Conservation (phyloP, 1,140 invertebrate genomes). For the Drosophila serrata region DNA sequence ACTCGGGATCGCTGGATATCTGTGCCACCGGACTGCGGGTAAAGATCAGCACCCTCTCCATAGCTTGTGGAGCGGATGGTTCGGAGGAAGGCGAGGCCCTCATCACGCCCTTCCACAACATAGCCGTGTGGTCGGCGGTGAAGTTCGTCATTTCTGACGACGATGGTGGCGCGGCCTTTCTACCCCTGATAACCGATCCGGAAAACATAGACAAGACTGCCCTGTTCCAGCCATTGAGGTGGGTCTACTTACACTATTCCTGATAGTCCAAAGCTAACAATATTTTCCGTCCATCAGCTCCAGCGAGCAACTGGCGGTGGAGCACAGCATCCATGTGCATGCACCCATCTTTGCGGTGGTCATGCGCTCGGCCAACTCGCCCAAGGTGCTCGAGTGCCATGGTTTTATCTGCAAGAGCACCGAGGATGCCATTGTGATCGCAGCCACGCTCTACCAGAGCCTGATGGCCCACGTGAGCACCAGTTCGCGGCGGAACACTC, state of each 20-base stretch:
- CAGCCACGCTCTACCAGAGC: slow-evolving; percentile 94
- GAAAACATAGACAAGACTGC: slow-evolving; percentile 91
- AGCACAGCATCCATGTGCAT: slow-evolving; percentile 86
- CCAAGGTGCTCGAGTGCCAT: slow-evolving; percentile 94
- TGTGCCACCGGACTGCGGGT: slow-evolving; percentile 89
- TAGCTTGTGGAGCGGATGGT: slow-evolving; percentile 14
- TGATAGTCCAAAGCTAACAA: neutral
- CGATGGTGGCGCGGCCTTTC: slow-evolving; percentile 89
- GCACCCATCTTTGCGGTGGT: slow-evolving; percentile 96
- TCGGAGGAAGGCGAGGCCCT: slow-evolving; percentile 78
- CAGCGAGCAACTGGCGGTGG: slow-evolving; percentile 78
- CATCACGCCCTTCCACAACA: slow-evolving; percentile 93
- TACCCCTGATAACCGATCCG: slow-evolving; percentile 94
- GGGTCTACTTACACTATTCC: neutral
- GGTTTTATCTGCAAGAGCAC: slow-evolving; percentile 94
- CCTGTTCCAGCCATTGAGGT: slow-evolving; percentile 87
- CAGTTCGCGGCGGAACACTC: slow-evolving; percentile 78
- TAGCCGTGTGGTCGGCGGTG: slow-evolving; percentile 95
- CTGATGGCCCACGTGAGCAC: slow-evolving; percentile 91
- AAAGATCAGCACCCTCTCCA: slow-evolving; percentile 50
- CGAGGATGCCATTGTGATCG: slow-evolving; percentile 95
- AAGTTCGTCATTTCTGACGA: slow-evolving; percentile 89
- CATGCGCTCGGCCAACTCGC: slow-evolving; percentile 92
- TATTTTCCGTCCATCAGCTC: slow-evolving; percentile 24
- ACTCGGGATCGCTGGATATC: slow-evolving; percentile 89